Percentiles rank a stretch among this genome's conserved stretches.
phyloP scores from a whole-genome alignment of 2,113 vertebrate genomes.

The Pseudopodoces humilis region DNA sequence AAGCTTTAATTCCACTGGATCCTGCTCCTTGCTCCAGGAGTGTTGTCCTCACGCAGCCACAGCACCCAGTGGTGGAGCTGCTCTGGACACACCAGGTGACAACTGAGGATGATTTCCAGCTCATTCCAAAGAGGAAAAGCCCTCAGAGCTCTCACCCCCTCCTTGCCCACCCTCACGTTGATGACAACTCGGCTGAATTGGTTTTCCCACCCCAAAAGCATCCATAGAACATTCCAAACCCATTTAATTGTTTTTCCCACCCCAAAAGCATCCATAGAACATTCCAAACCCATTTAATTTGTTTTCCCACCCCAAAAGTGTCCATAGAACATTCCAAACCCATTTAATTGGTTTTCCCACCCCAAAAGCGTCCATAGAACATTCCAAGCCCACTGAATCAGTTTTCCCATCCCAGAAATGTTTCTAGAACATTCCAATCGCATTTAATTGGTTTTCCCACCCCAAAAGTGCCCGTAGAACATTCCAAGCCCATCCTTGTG shows the following conservation, averaged over 20 bases:
- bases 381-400: not conserved
- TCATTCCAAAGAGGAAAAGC: not conserved
- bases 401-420: too few relatives aligned
- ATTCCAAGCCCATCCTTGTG: not conserved
- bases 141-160: not conserved
- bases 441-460: not conserved
- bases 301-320: not conserved
- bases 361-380: not conserved
- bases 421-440: too few relatives aligned
- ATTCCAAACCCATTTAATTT: too few relatives aligned
- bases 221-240: not conserved
- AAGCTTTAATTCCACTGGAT: not conserved
- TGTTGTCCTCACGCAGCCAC: not conserved
- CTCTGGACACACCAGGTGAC: not conserved
- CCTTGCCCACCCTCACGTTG: not conserved
- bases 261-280: not conserved
- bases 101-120: not conserved
- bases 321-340: not conserved
- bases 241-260: not conserved
- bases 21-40: not conserved
- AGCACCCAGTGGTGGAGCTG: not conserved
- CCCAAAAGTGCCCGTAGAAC: not conserved
- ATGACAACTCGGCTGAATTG: rapidly evolving
- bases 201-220: not conserved
- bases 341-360: too few relatives aligned